A percentile compares a stretch with the other conserved stretches of the same genome.
phyloP scores from a whole-genome alignment of 2,113 vertebrate genomes.

The Dromas ardeola region DNA sequence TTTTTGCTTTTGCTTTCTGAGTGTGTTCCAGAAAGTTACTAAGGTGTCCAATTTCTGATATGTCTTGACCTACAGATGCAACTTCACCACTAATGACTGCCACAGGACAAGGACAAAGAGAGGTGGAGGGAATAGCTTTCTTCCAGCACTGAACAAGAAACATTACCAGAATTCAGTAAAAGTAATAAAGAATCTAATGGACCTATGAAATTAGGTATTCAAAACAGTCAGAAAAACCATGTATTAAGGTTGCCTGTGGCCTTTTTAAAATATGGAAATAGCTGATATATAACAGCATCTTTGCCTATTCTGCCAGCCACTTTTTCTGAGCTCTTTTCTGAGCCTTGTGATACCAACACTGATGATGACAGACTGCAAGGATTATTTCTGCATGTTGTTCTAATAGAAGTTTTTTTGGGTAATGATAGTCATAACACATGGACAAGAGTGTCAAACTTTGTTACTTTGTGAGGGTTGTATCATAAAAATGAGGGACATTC shows the following conservation, averaged over 20 bases:
- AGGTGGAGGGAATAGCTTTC: neutral
- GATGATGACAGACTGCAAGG: neutral
- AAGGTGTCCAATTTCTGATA: neutral
- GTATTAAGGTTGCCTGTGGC: neutral
- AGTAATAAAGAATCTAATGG: neutral
- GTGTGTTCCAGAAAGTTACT: conserved; percentile 20
- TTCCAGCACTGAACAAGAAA: neutral
- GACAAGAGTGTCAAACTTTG: neutral
- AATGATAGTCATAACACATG: neutral
- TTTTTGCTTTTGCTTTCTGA: conserved; percentile 14
- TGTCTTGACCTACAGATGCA: neutral
- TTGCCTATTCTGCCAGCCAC: neutral
- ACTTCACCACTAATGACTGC: neutral
- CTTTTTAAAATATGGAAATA: neutral
- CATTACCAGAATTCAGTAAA: neutral
- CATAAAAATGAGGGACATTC: neutral
- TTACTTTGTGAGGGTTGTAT: neutral
- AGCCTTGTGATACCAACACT: neutral
- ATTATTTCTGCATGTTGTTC: neutral
- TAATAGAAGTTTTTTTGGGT: neutral
- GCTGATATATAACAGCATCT: neutral
- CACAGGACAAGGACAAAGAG: neutral
- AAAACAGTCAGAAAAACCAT: neutral
- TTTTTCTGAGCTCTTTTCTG: neutral
- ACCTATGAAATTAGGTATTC: neutral